A percentile compares a stretch with the other conserved stretches of the same genome.
phyloP scores from a whole-genome alignment of 2,888 invertebrate species.

The Allolobophora icterica region DNA sequence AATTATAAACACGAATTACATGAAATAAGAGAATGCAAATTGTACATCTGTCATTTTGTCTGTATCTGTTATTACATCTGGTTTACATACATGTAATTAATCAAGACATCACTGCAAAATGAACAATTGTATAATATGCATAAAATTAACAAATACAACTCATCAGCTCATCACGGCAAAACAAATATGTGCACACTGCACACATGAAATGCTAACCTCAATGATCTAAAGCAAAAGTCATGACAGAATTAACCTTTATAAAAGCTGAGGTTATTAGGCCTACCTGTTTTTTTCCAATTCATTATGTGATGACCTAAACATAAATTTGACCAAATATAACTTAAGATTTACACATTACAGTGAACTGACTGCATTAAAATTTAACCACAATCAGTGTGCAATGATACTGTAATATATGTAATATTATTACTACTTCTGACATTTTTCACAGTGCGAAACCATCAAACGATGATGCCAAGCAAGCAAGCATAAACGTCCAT shows the following conservation, averaged over 20 bases:
- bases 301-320: slow-evolving; percentile 27
- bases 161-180: too few species aligned
- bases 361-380: not conserved
- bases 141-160: too few species aligned
- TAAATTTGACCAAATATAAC: not conserved
- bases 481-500: not conserved
- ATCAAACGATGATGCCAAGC: not conserved
- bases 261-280: not conserved
- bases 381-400: not conserved
- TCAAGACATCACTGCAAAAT: too few species aligned
- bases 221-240: too few species aligned
- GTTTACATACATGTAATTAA: too few species aligned
- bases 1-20: too few species aligned
- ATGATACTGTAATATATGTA: not conserved
- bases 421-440: not conserved
- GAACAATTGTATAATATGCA: too few species aligned
- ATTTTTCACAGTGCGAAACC: not conserved
- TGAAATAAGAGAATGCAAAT: too few species aligned
- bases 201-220: too few species aligned
- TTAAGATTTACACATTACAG: not conserved
- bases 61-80: too few species aligned
- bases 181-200: too few species aligned
- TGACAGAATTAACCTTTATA: not conserved
- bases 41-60: too few species aligned
- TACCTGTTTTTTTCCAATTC: slow-evolving; percentile 22